Conservation (phyloP, 2,797 vertebrate genomes). For the Vespertilio murinus region DNA sequence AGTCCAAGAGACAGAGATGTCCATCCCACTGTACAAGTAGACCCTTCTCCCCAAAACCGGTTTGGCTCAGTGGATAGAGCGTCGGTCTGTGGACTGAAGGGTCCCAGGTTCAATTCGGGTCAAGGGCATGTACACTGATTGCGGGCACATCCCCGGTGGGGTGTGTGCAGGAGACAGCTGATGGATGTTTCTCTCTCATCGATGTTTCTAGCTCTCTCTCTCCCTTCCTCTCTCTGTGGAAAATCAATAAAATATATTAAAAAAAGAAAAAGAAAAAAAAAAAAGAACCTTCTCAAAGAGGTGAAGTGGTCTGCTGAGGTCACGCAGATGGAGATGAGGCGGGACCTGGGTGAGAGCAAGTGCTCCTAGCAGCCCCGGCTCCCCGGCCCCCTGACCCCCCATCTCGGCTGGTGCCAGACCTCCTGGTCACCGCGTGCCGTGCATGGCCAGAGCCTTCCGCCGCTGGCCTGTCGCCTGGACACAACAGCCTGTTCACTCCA, state of each 20-base stretch:
- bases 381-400: rapidly evolving
- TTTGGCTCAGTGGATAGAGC: too few relatives aligned
- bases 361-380: background rate
- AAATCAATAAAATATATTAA: too few relatives aligned
- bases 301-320: background rate
- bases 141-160: too few relatives aligned
- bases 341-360: background rate
- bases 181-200: too few relatives aligned
- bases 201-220: too few relatives aligned
- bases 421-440: rapidly evolving
- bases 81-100: too few relatives aligned
- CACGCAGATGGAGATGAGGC: background rate
- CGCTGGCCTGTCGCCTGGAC: background rate
- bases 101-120: too few relatives aligned
- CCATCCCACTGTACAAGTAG: background rate
- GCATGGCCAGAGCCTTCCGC: background rate
- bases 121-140: too few relatives aligned
- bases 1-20: background rate
- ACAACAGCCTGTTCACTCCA: background rate
- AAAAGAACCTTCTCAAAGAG: background rate
- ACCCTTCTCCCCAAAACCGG: too few relatives aligned
- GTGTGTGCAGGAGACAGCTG: too few relatives aligned
- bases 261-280: too few relatives aligned
- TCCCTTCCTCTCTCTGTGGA: too few relatives aligned
- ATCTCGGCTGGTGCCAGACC: rapidly evolving